A percentile compares a stretch with the other conserved stretches of the same genome.
Evolutionary conservation across 2,888 invertebrate genomes (phyloP).

Genomic region (Cistogaster globosa): DNA sequence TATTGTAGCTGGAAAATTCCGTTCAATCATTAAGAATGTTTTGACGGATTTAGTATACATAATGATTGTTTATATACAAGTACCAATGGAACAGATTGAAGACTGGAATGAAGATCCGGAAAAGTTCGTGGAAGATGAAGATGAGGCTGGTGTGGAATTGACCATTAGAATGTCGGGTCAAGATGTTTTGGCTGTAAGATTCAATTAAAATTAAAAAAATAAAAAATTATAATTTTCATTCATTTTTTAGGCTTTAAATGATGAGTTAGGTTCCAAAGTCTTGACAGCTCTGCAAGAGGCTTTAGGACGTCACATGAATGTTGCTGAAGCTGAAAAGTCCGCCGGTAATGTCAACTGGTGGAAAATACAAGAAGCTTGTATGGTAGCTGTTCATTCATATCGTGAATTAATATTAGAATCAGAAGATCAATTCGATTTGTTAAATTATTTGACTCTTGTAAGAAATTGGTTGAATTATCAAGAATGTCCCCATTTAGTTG

Average conservation of each 20-base stretch:
- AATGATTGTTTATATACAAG: constrained; percentile 87
- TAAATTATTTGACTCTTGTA: too few species aligned
- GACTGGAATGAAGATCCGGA: constrained; percentile 87
- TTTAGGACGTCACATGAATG: too few species aligned
- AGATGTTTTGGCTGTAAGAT: constrained; percentile 84
- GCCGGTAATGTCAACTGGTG: too few species aligned
- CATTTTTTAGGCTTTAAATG: constrained; percentile 81
- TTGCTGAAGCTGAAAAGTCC: too few species aligned
- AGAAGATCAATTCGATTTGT: too few species aligned
- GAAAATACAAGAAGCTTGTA: too few species aligned
- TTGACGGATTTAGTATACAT: constrained; percentile 87
- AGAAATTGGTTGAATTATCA: too few species aligned
- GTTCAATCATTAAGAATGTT: constrained; percentile 85
- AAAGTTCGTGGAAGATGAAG: constrained; percentile 88
- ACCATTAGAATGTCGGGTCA: too few species aligned
- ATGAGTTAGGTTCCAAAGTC: constrained; percentile 85
- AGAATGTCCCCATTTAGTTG: constrained; percentile 81
- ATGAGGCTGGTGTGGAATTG: too few species aligned
- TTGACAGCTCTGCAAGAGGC: constrained; percentile 85
- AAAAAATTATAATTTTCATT: not conserved
- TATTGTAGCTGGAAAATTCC: constrained; percentile 85
- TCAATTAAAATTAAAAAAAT: not conserved
- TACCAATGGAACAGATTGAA: constrained; percentile 87
- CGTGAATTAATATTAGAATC: too few species aligned
- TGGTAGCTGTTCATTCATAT: too few species aligned